Evolutionary conservation across 2,113 vertebrate genomes (phyloP).

Genomic region (Eubucco bourcierii): DNA sequence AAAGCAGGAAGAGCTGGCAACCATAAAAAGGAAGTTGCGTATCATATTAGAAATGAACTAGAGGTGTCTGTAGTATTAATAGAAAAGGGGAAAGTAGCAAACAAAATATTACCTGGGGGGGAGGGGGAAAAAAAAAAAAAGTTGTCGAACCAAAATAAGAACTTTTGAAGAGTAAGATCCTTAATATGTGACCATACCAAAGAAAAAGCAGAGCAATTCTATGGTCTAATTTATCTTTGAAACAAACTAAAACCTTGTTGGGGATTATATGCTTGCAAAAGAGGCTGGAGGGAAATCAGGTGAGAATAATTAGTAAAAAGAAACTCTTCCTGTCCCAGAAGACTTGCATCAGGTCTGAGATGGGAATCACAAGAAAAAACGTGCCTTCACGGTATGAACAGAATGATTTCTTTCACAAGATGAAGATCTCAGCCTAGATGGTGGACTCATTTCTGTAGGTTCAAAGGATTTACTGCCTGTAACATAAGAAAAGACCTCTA

Average conservation of each 20-base stretch:
- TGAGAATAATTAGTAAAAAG: not conserved
- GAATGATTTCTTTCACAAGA: not conserved
- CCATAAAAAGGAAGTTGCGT: conserved; percentile 28
- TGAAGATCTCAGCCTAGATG: not conserved
- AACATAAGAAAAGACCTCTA: not conserved
- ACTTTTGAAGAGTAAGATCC: not conserved
- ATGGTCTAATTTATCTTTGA: not conserved
- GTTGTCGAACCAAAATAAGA: not conserved
- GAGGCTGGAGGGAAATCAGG: not conserved
- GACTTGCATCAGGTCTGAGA: not conserved
- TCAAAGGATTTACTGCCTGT: not conserved
- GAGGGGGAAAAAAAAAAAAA: too few relatives aligned
- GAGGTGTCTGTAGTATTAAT: not conserved
- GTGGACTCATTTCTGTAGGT: not conserved
- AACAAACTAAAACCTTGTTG: not conserved
- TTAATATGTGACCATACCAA: not conserved
- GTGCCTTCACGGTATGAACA: not conserved
- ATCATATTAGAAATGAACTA: not conserved
- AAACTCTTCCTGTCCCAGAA: not conserved
- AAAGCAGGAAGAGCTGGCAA: not conserved
- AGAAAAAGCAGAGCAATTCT: not conserved
- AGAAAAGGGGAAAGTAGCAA: not conserved
- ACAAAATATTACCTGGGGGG: not conserved
- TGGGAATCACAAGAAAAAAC: not conserved
- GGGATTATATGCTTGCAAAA: not conserved